Percentiles rank a stretch among this genome's conserved stretches.
Conservation (phyloP, 2,888 invertebrate genomes). For the Epinotia demarniana region DNA sequence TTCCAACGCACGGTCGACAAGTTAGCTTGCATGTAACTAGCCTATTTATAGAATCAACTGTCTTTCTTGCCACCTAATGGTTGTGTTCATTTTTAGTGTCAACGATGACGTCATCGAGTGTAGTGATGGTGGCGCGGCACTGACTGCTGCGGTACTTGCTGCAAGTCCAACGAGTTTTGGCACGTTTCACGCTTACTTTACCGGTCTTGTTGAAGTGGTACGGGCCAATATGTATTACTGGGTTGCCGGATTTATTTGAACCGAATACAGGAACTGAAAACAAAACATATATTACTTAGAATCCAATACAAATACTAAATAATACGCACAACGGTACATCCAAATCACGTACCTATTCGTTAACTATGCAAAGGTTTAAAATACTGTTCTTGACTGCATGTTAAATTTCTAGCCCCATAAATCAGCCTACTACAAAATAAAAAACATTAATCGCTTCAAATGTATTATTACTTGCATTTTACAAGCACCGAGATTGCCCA, state of each 20-base stretch:
- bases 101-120: slow-evolving; percentile 52
- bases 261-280: slow-evolving; percentile 45
- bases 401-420: background rate
- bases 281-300: background rate
- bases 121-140: slow-evolving; percentile 58
- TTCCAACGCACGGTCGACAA: background rate
- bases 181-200: background rate
- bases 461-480: background rate
- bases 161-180: slow-evolving; percentile 29
- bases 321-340: background rate
- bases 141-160: background rate
- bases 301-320: background rate
- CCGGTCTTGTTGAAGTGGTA: slow-evolving; percentile 48
- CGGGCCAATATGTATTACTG: slow-evolving; percentile 47
- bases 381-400: background rate
- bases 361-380: background rate
- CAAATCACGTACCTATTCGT: too few relatives aligned
- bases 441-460: too few relatives aligned
- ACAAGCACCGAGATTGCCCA: background rate
- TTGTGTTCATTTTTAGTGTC: slow-evolving; percentile 52
- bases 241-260: slow-evolving; percentile 46
- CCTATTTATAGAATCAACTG: background rate
- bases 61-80: slow-evolving; percentile 49
- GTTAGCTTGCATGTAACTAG: background rate
- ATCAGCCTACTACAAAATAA: too few relatives aligned